phyloP scores from a whole-genome alignment of 2,888 invertebrate species.

The Acanthosepion esculentum region DNA sequence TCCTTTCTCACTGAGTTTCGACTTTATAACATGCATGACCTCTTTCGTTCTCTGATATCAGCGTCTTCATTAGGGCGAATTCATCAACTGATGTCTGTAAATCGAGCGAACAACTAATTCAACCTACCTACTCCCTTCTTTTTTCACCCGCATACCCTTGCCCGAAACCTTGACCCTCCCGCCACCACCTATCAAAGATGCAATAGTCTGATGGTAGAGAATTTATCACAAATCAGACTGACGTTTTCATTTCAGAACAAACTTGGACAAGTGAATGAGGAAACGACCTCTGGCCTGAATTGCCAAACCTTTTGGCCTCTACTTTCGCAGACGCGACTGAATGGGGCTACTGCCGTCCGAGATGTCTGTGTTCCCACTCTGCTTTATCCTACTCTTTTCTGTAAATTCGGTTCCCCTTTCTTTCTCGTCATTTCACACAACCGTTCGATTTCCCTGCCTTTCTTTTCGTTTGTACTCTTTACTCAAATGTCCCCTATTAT shows the following conservation, averaged over 20 bases:
- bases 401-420: no score
- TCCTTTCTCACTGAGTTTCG: neutral
- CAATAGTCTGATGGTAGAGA: neutral
- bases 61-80: neutral
- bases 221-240: neutral
- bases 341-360: neutral
- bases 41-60: neutral
- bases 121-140: neutral
- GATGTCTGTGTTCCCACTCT: no score
- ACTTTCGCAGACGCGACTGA: neutral
- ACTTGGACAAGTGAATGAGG: neutral
- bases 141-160: neutral
- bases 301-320: neutral
- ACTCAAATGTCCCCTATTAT: neutral
- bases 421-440: no score
- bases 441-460: neutral
- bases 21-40: neutral
- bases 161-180: neutral
- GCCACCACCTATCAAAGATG: neutral
- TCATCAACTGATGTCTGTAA: slow-evolving; percentile 6
- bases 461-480: no score
- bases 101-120: slow-evolving; percentile 6
- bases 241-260: neutral
- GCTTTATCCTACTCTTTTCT: no score
- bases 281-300: slow-evolving; percentile 4